A percentile compares a stretch with the other conserved stretches of the same genome.
Evolutionary conservation across 2,888 invertebrate genomes (phyloP).

Genomic region (Drosophila robusta): DNA sequence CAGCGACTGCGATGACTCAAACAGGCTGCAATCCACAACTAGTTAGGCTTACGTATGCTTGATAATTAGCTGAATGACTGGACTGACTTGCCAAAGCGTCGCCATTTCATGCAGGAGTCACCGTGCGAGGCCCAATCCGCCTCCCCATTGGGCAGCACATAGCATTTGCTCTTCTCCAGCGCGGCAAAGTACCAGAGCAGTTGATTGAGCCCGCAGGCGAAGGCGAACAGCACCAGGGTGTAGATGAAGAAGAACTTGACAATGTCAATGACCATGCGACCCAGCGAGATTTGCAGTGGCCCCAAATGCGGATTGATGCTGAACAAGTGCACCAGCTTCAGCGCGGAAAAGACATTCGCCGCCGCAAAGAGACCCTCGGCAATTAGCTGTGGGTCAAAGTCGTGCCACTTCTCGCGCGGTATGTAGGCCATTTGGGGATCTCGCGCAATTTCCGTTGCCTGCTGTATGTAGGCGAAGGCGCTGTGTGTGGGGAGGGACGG

Average conservation of each 20-base stretch:
- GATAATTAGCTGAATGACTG: slow-evolving; percentile 62
- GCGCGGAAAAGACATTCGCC: slow-evolving; percentile 96
- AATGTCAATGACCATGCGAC: slow-evolving; percentile 95
- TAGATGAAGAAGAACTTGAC: slow-evolving; percentile 97
- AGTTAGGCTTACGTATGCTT: slow-evolving; percentile 1
- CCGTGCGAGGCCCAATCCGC: slow-evolving; percentile 92
- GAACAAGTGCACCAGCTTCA: slow-evolving; percentile 96
- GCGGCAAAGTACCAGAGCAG: slow-evolving; percentile 97
- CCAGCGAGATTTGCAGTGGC: slow-evolving; percentile 95
- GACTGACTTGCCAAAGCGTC: slow-evolving; percentile 93
- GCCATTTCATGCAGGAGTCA: slow-evolving; percentile 94
- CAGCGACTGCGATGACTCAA: slow-evolving; percentile 96
- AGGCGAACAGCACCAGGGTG: slow-evolving; percentile 94
- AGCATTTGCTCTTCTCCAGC: slow-evolving; percentile 92
- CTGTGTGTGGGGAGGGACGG: slow-evolving; percentile 86
- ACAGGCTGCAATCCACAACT: slow-evolving; percentile 88
- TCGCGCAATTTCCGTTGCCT: slow-evolving; percentile 88
- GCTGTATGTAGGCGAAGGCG: slow-evolving; percentile 91
- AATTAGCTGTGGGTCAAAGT: slow-evolving; percentile 96
- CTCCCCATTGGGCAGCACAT: slow-evolving; percentile 88
- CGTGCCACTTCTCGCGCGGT: slow-evolving; percentile 94
- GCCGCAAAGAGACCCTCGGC: slow-evolving; percentile 97
- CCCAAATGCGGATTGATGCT: slow-evolving; percentile 97
- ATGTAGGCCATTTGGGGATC: slow-evolving; percentile 90
- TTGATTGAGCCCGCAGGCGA: slow-evolving; percentile 96